Percentiles rank a stretch among this genome's conserved stretches.
phyloP scores from a whole-genome alignment of 2,888 invertebrate species.

The Cryptosula pallasiana region DNA sequence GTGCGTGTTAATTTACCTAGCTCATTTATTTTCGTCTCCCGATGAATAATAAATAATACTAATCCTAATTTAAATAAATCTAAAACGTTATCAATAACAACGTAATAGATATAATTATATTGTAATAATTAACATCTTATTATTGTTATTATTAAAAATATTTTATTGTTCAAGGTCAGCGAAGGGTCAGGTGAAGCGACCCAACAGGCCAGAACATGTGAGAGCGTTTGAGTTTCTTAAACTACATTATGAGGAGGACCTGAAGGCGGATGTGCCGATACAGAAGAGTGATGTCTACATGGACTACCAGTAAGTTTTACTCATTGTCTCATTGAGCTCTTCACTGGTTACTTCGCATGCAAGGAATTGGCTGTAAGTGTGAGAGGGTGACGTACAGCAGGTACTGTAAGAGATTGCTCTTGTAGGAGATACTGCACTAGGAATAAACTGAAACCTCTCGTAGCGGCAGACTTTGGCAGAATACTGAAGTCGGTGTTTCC shows the following conservation, averaged over 20 bases:
- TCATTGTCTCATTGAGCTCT: too few relatives aligned
- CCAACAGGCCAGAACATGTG: slow-evolving; percentile 21
- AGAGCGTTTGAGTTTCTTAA: slow-evolving; percentile 21
- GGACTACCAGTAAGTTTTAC: slow-evolving; percentile 23
- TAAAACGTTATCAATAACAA: too few relatives aligned
- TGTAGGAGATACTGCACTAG: slow-evolving; percentile 4
- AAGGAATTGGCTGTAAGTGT: too few relatives aligned
- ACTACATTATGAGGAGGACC: slow-evolving; percentile 20
- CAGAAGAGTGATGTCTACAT: slow-evolving; percentile 24
- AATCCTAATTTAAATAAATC: too few relatives aligned
- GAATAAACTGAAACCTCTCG: slow-evolving; percentile 18
- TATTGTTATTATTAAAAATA: neutral
- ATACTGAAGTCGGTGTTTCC: slow-evolving; percentile 23
- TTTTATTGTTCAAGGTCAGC: slow-evolving; percentile 9
- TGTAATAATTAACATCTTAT: neutral
- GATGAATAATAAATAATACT: too few relatives aligned
- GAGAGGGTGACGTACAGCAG: too few relatives aligned
- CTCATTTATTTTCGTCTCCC: too few relatives aligned
- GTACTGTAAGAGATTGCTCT: neutral
- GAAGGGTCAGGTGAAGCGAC: slow-evolving; percentile 19
- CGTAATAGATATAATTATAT: neutral
- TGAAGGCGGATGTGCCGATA: slow-evolving; percentile 9
- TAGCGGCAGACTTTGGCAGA: slow-evolving; percentile 23
- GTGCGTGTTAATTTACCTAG: too few relatives aligned
- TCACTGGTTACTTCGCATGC: too few relatives aligned